Evolutionary conservation across 2,797 vertebrate species (phyloP).

Genomic region (Poecilia gillii): DNA sequence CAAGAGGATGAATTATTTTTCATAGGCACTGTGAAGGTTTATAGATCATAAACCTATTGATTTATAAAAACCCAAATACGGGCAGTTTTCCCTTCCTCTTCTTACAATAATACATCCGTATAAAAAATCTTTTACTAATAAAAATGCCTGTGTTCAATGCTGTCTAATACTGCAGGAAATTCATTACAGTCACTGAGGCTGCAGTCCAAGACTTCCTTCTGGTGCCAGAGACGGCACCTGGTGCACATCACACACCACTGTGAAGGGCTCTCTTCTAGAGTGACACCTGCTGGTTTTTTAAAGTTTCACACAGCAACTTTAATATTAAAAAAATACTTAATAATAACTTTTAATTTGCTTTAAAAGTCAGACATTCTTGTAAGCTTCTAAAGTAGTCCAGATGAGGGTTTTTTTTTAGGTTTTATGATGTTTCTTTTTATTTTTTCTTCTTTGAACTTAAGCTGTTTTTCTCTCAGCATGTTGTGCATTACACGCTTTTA

Average conservation of each 20-base stretch:
- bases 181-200: neutral
- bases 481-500: neutral
- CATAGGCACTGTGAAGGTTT: neutral
- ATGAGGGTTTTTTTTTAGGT: neutral
- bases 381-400: neutral
- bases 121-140: neutral
- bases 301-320: neutral
- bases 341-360: neutral
- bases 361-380: neutral
- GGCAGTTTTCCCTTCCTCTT: neutral
- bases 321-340: neutral
- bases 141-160: neutral
- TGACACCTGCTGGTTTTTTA: conserved; percentile 14
- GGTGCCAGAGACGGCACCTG: neutral
- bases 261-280: neutral
- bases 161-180: neutral
- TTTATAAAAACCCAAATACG: neutral
- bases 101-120: neutral
- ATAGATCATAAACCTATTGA: neutral
- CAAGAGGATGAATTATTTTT: neutral
- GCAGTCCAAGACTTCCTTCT: neutral
- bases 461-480: neutral
- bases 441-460: neutral
- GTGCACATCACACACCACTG: neutral
- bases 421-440: neutral